Evolutionary conservation across 2,113 vertebrate species (phyloP), one percentile per base, ranked within the genome.

Genomic region (pig (Sus scrofa)): DNA sequence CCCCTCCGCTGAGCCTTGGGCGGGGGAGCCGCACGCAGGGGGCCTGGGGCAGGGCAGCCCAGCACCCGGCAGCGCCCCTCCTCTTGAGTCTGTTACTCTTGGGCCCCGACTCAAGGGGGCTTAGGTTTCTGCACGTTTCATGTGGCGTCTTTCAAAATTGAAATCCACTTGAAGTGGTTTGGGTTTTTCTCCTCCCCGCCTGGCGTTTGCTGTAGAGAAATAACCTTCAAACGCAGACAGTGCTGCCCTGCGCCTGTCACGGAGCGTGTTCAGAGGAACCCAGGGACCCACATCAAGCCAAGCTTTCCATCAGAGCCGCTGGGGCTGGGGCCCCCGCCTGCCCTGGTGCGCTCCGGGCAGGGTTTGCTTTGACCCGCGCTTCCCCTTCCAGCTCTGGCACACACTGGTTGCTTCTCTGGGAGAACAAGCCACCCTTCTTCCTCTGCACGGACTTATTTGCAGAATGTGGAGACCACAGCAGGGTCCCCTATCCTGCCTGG

Each of bases 151-250:
- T 98, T 98, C 94, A 98, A 95, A 95, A 92, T 96, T 90, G 11
- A 89, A 94, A 95, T 95, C 93, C 93, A 97, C 98, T 98, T 98
- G 98, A 98, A 98, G 98, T 98, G 98, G 98, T 98, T 98, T 97
- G 97, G 88, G 93, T 96, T 96, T 97, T 50, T 79, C 85, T 94
- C 50, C 58, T 96, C 91, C 50, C 63, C 2, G 6, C 93, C 86
- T 77, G 50, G 65, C 77, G 87, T 87, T 95, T 20, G 89, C 96
- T 87, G 37, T 50, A 89, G 97, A 95, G 86, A 89, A 88, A 92
- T 20, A 95, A 95, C 92, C 96, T 97, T 97, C 97, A 95, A 96
- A 96, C 74, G 0, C 86, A 34, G 34, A 27, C 77, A 2, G 88
- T 0, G 0, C 68, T 0, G 58, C 89, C 91, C 79, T 1, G 13